These are phyloP conservation scores for Anoplopoma fimbria DNA, from an alignment of 2,113 vertebrate genomes.

Conservation along the genomic window DNA sequence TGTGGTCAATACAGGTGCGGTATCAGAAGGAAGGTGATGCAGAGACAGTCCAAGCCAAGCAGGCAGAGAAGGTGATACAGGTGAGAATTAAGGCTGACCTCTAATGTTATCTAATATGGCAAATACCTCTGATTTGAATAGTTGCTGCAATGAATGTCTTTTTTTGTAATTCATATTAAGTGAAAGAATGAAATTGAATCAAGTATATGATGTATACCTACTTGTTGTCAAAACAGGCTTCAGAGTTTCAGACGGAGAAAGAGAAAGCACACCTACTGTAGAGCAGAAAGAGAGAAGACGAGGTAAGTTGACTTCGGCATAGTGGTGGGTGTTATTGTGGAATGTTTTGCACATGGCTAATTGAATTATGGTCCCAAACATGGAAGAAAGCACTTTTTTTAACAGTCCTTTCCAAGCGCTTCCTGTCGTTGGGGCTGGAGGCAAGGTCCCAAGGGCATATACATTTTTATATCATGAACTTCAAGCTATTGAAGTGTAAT, in stretches of 20 bases:
- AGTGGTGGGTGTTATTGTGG: neutral
- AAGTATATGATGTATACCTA: neutral
- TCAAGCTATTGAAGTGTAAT: neutral
- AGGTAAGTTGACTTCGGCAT: neutral
- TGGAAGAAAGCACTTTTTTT: neutral
- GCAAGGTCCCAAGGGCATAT: too few species aligned
- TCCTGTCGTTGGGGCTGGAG: neutral
- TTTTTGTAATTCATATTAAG: neutral
- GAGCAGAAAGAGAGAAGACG: neutral
- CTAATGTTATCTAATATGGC: neutral
- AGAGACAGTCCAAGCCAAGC: neutral
- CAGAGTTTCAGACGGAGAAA: neutral
- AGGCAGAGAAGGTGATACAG: neutral
- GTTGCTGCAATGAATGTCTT: neutral
- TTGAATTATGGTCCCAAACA: neutral
- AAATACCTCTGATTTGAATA: neutral
- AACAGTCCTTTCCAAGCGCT: neutral
- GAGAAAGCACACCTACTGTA: neutral
- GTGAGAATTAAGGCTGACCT: conserved; percentile 6
- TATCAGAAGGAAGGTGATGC: neutral
- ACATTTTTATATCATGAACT: neutral
- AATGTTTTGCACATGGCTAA: neutral
- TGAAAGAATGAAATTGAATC: neutral
- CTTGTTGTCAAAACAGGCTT: neutral
- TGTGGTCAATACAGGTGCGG: neutral